Conservation (phyloP, 1,140 invertebrate species). For the Triops longicaudatus region DNA sequence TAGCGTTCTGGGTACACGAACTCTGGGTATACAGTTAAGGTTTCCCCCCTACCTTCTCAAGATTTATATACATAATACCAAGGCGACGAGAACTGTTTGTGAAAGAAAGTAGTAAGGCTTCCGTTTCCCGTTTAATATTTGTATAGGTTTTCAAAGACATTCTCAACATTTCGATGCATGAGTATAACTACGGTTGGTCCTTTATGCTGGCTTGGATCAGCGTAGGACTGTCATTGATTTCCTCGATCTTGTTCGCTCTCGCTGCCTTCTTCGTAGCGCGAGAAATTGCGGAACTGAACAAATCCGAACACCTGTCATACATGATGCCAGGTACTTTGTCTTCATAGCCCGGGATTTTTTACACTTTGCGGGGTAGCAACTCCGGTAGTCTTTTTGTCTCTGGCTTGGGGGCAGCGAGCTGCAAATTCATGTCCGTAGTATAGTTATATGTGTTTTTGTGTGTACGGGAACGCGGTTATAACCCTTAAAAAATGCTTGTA, state of each 20-base stretch:
- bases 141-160: conserved; percentile 3
- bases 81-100: background rate
- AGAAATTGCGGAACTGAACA: conserved; percentile 13
- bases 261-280: conserved; percentile 59
- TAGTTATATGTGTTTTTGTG: background rate
- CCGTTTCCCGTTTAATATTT: conserved; percentile 3
- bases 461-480: background rate
- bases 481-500: background rate
- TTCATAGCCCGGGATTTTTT: background rate
- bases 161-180: background rate
- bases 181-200: conserved; percentile 62
- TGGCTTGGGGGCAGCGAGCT: background rate
- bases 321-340: conserved; percentile 1
- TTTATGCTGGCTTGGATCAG: conserved; percentile 74
- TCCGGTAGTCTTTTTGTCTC: background rate
- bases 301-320: background rate
- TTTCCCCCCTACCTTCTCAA: background rate
- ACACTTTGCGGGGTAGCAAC: background rate
- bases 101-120: conserved; percentile 7
- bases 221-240: conserved; percentile 60
- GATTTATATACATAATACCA: background rate
- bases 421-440: background rate
- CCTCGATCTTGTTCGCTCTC: conserved; percentile 66
- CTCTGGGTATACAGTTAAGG: background rate
- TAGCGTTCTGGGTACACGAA: background rate